Conservation (phyloP, 2,113 vertebrate genomes). For the Baryphthengus martii region DNA sequence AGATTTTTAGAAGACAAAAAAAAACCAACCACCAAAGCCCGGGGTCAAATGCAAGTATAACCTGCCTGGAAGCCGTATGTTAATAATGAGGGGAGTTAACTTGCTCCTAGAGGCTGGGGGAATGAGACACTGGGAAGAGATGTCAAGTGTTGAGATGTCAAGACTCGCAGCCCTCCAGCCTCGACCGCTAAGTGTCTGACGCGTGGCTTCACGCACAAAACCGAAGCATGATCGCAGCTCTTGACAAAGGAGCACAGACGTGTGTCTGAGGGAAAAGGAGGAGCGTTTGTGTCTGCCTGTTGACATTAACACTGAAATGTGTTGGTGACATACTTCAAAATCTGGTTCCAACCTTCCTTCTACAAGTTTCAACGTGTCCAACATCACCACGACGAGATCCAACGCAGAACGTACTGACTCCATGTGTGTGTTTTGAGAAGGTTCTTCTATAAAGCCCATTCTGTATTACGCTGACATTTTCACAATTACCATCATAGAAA, state of each 20-base stretch:
- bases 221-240: accelerated
- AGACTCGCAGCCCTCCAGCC: not conserved
- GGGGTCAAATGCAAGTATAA: not conserved
- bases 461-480: not conserved
- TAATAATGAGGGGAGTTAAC: accelerated
- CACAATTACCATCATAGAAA: not conserved
- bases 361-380: not conserved
- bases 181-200: accelerated
- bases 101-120: not conserved
- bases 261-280: not conserved
- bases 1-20: not conserved
- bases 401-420: not conserved
- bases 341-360: not conserved
- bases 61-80: not conserved
- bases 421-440: accelerated
- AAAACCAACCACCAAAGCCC: not conserved
- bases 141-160: accelerated
- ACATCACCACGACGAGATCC: accelerated
- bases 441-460: not conserved
- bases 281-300: not conserved
- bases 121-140: not conserved
- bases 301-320: accelerated
- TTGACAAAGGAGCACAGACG: not conserved
- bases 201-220: too few species aligned
- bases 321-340: not conserved